Base-by-base conservation (phyloP, 2,113 vertebrate genomes). In the Lipotes vexillifer region DNA sequence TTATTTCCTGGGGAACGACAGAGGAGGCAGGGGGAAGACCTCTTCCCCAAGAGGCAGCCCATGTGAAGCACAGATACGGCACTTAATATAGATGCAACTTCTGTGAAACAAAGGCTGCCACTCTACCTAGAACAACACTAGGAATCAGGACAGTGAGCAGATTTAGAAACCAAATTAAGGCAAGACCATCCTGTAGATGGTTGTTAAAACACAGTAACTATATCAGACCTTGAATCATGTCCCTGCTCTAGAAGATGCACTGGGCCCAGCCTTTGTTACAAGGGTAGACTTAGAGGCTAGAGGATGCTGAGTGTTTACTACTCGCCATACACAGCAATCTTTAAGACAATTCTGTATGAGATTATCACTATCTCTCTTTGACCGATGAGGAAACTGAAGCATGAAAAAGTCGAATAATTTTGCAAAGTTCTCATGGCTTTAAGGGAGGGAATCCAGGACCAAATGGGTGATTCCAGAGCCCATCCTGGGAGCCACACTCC, bases 101-200 rank as follows among this genome's bases (percentile, higher is more conserved):
- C 36, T 46, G 55, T 21, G 18, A 93, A 81, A 20, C 44, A 0
- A 23, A 89, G 27, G 36, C 36, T 93, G 29, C 23, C 85, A 36
- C 9, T 41, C 36, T 41, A 11, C 81, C 86, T 61, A 66, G 71
- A 88, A 41, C 11, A 75, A 33, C 82, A 17, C 46, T 55, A n/a
- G 49, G n/a, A 52, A 66, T 83, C 33, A 31, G 61, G 57, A 65
- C 44, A 3, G 4, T 27, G 31, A 82, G 83, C 23, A 75, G 36
- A 68, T 90, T 46, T 52, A 31, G 38, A 94, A 95, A 77, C 65
- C 69, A 88, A 69, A 57, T 49, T 36, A 95, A 97, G 78, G 63
- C 59, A 72, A 82, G 55, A 33, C 21, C 21, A 0, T 36, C 44
- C 59, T 61, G 15, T 3, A 65, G 83, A 49, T 8, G 27, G 41